Percentiles rank a stretch among this genome's conserved stretches.
These are phyloP conservation scores for Lycocerus yunnanus DNA, from an alignment of 2,888 invertebrate genomes.

Conservation along the genomic window DNA sequence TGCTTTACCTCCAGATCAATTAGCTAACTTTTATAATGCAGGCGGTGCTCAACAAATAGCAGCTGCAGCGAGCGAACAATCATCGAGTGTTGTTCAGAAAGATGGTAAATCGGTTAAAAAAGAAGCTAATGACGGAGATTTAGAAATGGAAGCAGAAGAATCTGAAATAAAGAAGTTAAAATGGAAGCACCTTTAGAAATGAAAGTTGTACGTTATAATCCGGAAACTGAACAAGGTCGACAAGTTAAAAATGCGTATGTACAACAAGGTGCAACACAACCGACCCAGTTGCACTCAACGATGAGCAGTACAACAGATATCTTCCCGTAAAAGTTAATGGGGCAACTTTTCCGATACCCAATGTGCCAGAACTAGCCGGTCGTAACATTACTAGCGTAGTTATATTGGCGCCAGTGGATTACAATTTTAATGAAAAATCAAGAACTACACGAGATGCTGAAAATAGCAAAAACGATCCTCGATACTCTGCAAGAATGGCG, in stretches of 20 bases:
- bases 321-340: conserved; percentile 84
- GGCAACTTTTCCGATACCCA: conserved; percentile 82
- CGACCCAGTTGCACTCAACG: conserved; percentile 75
- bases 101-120: conserved; percentile 63
- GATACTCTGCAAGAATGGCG: conserved; percentile 62
- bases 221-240: conserved; percentile 73
- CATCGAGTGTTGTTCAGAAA: conserved; percentile 68
- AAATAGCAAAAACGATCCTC: conserved; percentile 39
- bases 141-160: conserved; percentile 64
- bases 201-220: conserved; percentile 84
- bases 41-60: conserved; percentile 75
- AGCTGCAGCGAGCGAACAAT: conserved; percentile 66
- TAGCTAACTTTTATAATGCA: conserved; percentile 85
- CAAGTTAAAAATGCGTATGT: conserved; percentile 74
- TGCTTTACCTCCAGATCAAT: conserved; percentile 81
- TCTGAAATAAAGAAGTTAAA: conserved; percentile 58
- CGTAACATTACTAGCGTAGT: conserved; percentile 84
- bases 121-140: conserved; percentile 51
- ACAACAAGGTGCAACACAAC: conserved; percentile 73
- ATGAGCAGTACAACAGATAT: conserved; percentile 80
- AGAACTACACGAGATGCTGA: conserved; percentile 57
- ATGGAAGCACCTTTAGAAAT: conserved; percentile 71
- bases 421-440: conserved; percentile 60
- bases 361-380: conserved; percentile 73
- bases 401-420: conserved; percentile 81